Base-by-base conservation (phyloP, 2,888 invertebrate species). In the Lithosia quadra region DNA sequence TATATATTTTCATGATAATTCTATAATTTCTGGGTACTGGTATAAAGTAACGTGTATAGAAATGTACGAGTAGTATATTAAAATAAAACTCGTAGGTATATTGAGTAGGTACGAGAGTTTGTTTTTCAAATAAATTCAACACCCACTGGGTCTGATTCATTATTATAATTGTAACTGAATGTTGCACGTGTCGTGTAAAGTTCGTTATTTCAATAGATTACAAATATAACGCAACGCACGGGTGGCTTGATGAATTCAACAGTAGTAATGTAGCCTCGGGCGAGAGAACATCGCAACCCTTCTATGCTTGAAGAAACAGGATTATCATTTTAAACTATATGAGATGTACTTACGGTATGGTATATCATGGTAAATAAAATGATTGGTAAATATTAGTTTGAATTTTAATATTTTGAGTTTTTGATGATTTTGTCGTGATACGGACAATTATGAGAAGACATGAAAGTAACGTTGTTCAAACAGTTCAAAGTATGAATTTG, bases 161-260 rank as follows among this genome's bases (percentile, higher is more conserved):
- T 43, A 36, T 22, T 55, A 55, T 60, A n/a, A 65, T 61, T 39
- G 28, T 61, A 61, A 66, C 22, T 24, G 22, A 36, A 39, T 55
- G 22, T 63, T 34, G 36, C 56, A 65, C 61, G 65, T 69, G 65
- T 61, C 68, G 34, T 72, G 43, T 61, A 65, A 74, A 63, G 55
- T 68, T 60, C 60, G 67, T 74, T 73, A 67, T 68, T 69, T 65
- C 43, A 66, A 58, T 67, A 68, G 73, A 83, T 83, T 84, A 78
- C 72, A 83, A 75, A 77, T 78, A 83, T 79, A 74, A 79, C 85
- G 84, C 85, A 74, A 79, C 85, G 84, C 85, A 82, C 79, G 84
- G 82, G 78, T 83, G 84, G 72, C 72, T 86, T 83, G 81, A 86
- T 86, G 84, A 83, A 86, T 87, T 84, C 86, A 86, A 86, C 76